phyloP scores from a whole-genome alignment of 2,888 invertebrate genomes.

The Chrysodeixis includens region DNA sequence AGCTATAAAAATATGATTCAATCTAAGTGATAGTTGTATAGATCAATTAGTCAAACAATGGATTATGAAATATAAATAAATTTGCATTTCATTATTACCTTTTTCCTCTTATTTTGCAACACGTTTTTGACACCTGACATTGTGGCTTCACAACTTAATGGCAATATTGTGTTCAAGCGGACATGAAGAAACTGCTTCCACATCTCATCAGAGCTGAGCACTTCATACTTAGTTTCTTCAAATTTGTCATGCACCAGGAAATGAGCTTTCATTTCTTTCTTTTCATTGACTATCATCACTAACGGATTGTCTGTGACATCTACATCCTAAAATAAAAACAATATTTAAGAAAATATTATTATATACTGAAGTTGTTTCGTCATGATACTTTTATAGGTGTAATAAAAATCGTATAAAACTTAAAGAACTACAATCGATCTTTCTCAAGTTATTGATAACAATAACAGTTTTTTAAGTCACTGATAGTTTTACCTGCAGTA shows the following conservation, averaged over 20 bases:
- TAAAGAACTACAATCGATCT: neutral
- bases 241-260: conserved; percentile 93
- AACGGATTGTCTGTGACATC: conserved; percentile 95
- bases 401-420: neutral
- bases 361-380: neutral
- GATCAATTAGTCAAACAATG: no score
- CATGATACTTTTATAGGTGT: neutral
- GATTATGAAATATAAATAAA: no score
- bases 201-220: conserved; percentile 90
- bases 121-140: conserved; percentile 90
- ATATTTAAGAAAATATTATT: neutral
- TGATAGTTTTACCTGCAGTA: conserved; percentile 81
- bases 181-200: conserved; percentile 92
- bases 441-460: neutral
- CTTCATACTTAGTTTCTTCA: conserved; percentile 90
- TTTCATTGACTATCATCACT: conserved; percentile 89
- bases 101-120: conserved; percentile 91
- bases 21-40: no score
- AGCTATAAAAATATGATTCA: no score
- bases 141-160: conserved; percentile 90
- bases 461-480: neutral
- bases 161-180: conserved; percentile 91
- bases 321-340: conserved; percentile 87
- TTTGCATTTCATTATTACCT: conserved; percentile 73
- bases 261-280: conserved; percentile 90